A percentile compares a stretch with the other conserved stretches of the same genome.
phyloP scores from a whole-genome alignment of 1,140 invertebrate species.

The Arion vulgaris region DNA sequence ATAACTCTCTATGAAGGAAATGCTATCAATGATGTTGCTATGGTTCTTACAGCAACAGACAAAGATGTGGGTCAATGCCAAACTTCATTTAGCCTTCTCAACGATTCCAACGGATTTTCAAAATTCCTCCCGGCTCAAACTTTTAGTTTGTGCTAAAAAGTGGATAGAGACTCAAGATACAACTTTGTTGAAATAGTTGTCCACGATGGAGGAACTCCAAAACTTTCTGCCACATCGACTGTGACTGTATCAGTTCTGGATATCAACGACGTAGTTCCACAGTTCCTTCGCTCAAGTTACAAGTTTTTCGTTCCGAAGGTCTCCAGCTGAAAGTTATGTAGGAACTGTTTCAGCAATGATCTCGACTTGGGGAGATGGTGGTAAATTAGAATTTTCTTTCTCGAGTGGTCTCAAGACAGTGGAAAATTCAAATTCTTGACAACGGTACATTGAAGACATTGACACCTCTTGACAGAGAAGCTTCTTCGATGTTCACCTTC shows the following conservation, averaged over 20 bases:
- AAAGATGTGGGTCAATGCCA: conserved; percentile 89
- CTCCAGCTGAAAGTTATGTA: conserved; percentile 85
- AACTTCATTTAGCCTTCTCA: conserved; percentile 59
- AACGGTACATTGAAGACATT: conserved; percentile 53
- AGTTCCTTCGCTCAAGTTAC: conserved; percentile 51
- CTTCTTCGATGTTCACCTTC: conserved; percentile 41
- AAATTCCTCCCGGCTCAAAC: conserved; percentile 80
- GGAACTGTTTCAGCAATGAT: conserved; percentile 66
- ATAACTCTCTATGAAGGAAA: conserved; percentile 50
- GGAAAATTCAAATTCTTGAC: conserved; percentile 47
- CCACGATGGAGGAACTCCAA: conserved; percentile 80
- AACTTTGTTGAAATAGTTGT: conserved; percentile 88
- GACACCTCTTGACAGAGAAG: conserved; percentile 53
- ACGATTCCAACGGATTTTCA: conserved; percentile 54
- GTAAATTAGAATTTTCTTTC: conserved; percentile 46
- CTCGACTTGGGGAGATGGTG: conserved; percentile 66
- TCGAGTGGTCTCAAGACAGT: conserved; percentile 3
- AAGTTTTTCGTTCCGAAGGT: conserved; percentile 91
- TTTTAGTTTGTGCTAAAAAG: conserved; percentile 72
- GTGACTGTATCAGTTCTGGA: conserved; percentile 92
- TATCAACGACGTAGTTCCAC: conserved; percentile 87
- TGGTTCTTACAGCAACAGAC: conserved; percentile 86
- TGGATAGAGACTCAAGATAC: conserved; percentile 87
- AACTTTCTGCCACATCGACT: conserved; percentile 87
- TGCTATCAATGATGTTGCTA: conserved; percentile 47